Conservation (phyloP, 1,140 invertebrate genomes). For the Drosophila insularis region DNA sequence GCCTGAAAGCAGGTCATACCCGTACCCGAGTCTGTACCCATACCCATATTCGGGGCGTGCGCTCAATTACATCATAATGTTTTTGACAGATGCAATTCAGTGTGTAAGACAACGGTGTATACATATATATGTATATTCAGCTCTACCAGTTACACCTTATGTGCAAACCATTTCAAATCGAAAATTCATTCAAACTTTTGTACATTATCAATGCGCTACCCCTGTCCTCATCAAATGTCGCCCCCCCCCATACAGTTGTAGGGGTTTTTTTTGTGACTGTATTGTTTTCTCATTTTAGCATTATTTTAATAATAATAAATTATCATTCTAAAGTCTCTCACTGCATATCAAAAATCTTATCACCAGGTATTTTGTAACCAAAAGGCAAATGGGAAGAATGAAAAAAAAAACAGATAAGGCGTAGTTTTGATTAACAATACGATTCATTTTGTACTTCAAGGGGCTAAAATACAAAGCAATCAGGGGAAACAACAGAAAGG, state of each 20-base stretch:
- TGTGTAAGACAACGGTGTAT: constrained; percentile 24
- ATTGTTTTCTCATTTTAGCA: constrained; percentile 40
- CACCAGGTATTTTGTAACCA: constrained; percentile 62
- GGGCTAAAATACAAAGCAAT: background rate
- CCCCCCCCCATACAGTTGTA: background rate
- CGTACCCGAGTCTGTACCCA: background rate
- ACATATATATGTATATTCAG: background rate
- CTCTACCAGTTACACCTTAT: background rate
- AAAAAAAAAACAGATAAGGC: constrained; percentile 61
- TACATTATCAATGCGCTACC: background rate
- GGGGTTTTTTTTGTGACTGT: background rate
- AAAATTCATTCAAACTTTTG: background rate
- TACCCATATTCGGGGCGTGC: constrained; percentile 57
- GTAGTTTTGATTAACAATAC: constrained; percentile 63
- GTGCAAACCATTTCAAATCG: background rate
- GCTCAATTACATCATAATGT: constrained; percentile 70
- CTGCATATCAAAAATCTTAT: constrained; percentile 69
- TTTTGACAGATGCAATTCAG: constrained; percentile 36
- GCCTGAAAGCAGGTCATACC: constrained; percentile 16
- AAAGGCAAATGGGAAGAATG: constrained; percentile 36
- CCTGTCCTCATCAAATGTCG: background rate
- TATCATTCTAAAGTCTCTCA: constrained; percentile 55
- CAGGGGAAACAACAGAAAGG: constrained; percentile 20
- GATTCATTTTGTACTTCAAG: constrained; percentile 32
- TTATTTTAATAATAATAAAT: constrained; percentile 65